A percentile compares a stretch with the other conserved stretches of the same genome.
phyloP scores from a whole-genome alignment of 2,888 invertebrate species.

The Amblyjoppa proteus region DNA sequence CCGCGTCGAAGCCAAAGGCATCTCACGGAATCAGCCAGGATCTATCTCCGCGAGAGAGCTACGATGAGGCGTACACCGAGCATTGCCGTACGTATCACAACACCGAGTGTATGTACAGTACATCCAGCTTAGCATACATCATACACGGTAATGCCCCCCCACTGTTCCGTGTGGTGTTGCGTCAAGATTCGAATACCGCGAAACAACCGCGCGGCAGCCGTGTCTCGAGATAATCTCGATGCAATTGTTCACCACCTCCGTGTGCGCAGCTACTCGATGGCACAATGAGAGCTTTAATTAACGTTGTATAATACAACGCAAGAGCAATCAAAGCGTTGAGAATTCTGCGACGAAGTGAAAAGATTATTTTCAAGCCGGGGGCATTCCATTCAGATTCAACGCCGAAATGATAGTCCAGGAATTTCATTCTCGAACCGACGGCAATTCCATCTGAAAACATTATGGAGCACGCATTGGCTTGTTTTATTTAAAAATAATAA shows the following conservation, averaged over 20 bases:
- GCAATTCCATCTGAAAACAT: no score
- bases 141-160: conserved; percentile 9
- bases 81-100: conserved; percentile 14
- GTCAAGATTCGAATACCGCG: conserved; percentile 31
- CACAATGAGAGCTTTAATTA: conserved; percentile 22
- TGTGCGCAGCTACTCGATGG: neutral
- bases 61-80: conserved; percentile 11
- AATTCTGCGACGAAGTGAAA: neutral
- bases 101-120: neutral
- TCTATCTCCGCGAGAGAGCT: conserved; percentile 28
- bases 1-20: conserved; percentile 25
- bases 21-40: conserved; percentile 32
- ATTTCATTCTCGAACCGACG: no score
- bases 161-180: conserved; percentile 24
- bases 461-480: neutral
- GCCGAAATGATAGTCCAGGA: no score
- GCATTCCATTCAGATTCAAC: neutral
- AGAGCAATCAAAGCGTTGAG: neutral
- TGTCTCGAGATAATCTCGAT: conserved; percentile 30
- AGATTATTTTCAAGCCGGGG: neutral
- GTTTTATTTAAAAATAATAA: neutral
- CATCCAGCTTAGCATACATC: neutral
- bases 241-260: conserved; percentile 27
- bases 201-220: neutral
- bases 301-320: neutral